Evolutionary conservation across 2,797 vertebrate species (phyloP).

Genomic region (Galaxias olidus): DNA sequence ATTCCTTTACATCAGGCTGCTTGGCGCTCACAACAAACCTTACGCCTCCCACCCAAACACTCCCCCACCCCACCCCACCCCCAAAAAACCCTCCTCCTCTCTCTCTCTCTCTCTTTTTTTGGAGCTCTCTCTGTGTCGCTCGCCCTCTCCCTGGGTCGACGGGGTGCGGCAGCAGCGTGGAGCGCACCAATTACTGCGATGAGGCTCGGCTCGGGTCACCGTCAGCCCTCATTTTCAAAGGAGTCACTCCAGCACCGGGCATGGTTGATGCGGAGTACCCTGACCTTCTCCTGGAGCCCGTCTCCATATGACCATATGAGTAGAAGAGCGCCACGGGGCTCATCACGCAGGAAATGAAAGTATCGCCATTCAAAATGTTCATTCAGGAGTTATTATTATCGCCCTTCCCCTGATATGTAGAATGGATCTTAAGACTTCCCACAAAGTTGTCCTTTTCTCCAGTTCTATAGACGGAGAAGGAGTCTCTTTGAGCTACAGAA

Average conservation of each 20-base stretch:
- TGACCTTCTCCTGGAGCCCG: background rate
- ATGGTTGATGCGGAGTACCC: slow-evolving; percentile 7
- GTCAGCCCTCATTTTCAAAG: slow-evolving; percentile 46
- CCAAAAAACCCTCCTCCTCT: no score
- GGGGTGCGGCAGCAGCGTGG: slow-evolving; percentile 20
- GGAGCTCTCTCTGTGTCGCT: slow-evolving; percentile 23
- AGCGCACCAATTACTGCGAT: slow-evolving; percentile 52
- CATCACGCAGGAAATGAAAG: no score
- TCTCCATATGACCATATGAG: no score
- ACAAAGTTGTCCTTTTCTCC: slow-evolving; percentile 30
- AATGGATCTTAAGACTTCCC: no score
- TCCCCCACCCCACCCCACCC: no score
- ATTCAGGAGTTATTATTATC: background rate
- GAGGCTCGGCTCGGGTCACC: slow-evolving; percentile 34
- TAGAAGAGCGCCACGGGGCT: no score
- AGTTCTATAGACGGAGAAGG: slow-evolving; percentile 50
- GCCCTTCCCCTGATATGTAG: background rate
- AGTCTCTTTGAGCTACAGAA: slow-evolving; percentile 50
- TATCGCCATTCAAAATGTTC: no score
- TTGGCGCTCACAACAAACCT: background rate
- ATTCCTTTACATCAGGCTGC: slow-evolving; percentile 25
- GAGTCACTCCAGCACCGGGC: slow-evolving; percentile 30
- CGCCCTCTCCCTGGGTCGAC: slow-evolving; percentile 16
- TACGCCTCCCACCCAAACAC: slow-evolving; percentile 10
- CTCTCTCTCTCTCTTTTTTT: no score